A percentile compares a stretch with the other conserved stretches of the same genome.
Evolutionary conservation across 2,113 vertebrate genomes (phyloP).

Genomic region (Petrocephalus microphthalmus): DNA sequence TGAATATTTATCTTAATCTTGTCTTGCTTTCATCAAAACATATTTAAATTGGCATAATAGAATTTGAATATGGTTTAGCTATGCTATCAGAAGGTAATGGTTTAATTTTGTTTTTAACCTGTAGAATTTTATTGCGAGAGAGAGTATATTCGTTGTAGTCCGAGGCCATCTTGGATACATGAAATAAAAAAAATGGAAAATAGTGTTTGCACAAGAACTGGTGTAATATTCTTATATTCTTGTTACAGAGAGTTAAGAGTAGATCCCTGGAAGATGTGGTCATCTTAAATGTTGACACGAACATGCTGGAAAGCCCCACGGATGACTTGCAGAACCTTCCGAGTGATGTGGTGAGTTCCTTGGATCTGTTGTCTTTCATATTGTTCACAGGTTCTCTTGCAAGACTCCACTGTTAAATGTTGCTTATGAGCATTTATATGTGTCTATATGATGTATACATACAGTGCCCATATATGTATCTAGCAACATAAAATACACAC

Average conservation of each 20-base stretch:
- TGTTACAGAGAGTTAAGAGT: constrained; percentile 75
- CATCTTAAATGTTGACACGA: constrained; percentile 91
- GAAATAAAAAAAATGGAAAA: neutral
- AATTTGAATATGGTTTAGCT: neutral
- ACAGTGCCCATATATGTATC: neutral
- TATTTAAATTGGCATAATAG: neutral
- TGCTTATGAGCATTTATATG: neutral
- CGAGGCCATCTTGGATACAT: neutral
- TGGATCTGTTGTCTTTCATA: constrained; percentile 25
- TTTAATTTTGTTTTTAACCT: neutral
- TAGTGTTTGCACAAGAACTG: neutral
- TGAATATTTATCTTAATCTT: neutral
- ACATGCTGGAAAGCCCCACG: constrained; percentile 85
- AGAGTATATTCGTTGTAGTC: neutral
- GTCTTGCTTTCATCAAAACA: neutral
- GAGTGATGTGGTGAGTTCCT: constrained; percentile 81
- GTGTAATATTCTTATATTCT: constrained; percentile 9
- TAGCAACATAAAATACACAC: neutral
- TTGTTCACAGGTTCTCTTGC: constrained; percentile 11
- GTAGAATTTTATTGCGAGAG: neutral
- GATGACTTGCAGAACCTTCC: constrained; percentile 89
- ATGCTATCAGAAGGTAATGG: neutral
- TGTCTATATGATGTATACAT: neutral
- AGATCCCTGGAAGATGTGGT: constrained; percentile 90
- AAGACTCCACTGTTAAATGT: neutral